Conservation (phyloP, 2,113 vertebrate genomes). For the Gymnocephalus cernua region DNA sequence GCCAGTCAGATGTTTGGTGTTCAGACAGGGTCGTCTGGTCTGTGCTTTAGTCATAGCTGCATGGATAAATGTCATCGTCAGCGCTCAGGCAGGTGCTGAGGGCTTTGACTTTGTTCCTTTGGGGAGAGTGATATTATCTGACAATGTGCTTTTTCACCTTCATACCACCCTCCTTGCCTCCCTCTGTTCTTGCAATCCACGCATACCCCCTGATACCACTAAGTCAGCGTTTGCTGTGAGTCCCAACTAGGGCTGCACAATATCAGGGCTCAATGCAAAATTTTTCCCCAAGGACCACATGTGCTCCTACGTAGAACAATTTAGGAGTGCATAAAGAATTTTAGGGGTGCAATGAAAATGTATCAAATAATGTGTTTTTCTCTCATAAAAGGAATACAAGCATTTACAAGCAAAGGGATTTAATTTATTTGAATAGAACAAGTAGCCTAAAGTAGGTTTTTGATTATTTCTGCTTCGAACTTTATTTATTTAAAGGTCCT, state of each 20-base stretch:
- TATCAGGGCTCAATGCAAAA: too few relatives aligned
- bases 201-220: constrained; percentile 5
- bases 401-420: too few relatives aligned
- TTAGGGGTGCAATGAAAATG: too few relatives aligned
- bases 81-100: constrained; percentile 65
- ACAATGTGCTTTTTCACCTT: constrained; percentile 73
- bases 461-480: too few relatives aligned
- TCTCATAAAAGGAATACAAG: too few relatives aligned
- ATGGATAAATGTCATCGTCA: constrained; percentile 64
- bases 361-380: too few relatives aligned
- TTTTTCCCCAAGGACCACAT: too few relatives aligned
- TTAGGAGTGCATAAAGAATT: too few relatives aligned
- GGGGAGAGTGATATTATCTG: constrained; percentile 77
- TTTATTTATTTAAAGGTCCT: too few relatives aligned
- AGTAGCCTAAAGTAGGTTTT: too few relatives aligned
- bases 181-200: neutral
- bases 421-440: too few relatives aligned
- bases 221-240: constrained; percentile 43
- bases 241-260: neutral
- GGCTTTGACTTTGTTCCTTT: constrained; percentile 54
- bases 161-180: constrained; percentile 18
- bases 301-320: too few relatives aligned
- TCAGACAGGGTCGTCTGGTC: constrained; percentile 61
- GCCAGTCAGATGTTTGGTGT: constrained; percentile 70
- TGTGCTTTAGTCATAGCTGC: constrained; percentile 61